phyloP scores from a whole-genome alignment of 2,888 invertebrate species.

The Agonopterix arenella region DNA sequence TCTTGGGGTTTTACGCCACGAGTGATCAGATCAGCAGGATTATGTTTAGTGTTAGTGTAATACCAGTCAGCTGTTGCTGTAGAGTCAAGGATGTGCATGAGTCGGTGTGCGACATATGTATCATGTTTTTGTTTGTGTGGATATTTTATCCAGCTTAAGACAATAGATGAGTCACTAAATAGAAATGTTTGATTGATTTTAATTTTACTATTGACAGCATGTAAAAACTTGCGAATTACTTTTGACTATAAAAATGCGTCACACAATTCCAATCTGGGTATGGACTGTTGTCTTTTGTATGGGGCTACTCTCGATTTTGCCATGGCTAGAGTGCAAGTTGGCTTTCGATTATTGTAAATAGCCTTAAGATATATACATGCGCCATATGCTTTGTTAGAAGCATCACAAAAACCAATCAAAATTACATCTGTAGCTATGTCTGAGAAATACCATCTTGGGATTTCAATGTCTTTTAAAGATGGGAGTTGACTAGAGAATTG shows the following conservation, averaged over 20 bases:
- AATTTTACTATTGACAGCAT: conserved; percentile 2
- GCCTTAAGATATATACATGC: conserved; percentile 8
- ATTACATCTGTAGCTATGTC: conserved; percentile 1
- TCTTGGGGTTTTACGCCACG: conserved; percentile 1
- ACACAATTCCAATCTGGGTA: conserved; percentile 4
- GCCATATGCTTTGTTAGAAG: conserved; percentile 4
- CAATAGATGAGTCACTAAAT: conserved; percentile 8
- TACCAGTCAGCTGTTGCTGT: conserved; percentile 1
- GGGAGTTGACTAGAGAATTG: not conserved
- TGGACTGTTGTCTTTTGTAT: not conserved
- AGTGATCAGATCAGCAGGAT: conserved; percentile 6
- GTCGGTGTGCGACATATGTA: conserved; percentile 1
- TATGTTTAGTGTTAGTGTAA: conserved; percentile 5
- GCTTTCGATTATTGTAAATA: not conserved
- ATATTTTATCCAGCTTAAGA: conserved; percentile 10
- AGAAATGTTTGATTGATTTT: conserved; percentile 1
- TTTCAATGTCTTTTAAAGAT: conserved; percentile 1
- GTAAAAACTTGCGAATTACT: not conserved
- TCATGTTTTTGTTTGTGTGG: conserved; percentile 6
- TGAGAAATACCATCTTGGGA: conserved; percentile 7
- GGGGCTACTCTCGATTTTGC: conserved; percentile 7
- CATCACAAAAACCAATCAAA: conserved; percentile 8
- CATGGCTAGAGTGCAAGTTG: conserved; percentile 1
- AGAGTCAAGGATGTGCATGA: conserved; percentile 3
- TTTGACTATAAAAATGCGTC: conserved; percentile 2